These are phyloP conservation scores for Rhabdomys pumilio DNA, from an alignment of 2,797 vertebrate genomes.

Conservation along the genomic window DNA sequence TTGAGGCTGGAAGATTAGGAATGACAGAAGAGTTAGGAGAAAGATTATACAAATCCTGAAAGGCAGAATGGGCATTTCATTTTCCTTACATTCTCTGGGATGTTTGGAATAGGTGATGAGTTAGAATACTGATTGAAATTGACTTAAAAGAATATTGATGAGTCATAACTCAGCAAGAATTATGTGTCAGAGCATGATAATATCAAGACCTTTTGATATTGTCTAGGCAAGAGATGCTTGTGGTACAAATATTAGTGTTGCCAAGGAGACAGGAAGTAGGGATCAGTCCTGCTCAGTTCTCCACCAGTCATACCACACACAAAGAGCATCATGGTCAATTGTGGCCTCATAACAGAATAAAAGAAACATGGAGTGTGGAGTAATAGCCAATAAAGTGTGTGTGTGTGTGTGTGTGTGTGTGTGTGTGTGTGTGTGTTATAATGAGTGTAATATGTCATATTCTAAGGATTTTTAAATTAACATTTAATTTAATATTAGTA, in stretches of 20 bases:
- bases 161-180: neutral
- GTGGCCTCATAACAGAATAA: neutral
- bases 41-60: neutral
- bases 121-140: neutral
- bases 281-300: neutral
- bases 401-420: neutral
- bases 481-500: neutral
- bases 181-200: neutral
- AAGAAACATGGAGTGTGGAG: neutral
- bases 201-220: neutral
- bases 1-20: neutral
- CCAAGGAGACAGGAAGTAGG: neutral
- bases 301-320: neutral
- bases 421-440: neutral
- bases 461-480: neutral
- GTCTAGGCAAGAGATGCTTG: neutral
- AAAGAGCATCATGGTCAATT: neutral
- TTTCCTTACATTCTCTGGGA: neutral
- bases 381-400: neutral
- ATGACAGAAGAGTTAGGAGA: neutral
- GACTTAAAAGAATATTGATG: neutral
- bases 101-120: neutral
- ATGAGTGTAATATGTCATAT: neutral
- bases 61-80: neutral
- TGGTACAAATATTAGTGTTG: neutral